These are phyloP conservation scores for Campoplex capitator DNA, from an alignment of 2,888 invertebrate species.

Conservation along the genomic window DNA sequence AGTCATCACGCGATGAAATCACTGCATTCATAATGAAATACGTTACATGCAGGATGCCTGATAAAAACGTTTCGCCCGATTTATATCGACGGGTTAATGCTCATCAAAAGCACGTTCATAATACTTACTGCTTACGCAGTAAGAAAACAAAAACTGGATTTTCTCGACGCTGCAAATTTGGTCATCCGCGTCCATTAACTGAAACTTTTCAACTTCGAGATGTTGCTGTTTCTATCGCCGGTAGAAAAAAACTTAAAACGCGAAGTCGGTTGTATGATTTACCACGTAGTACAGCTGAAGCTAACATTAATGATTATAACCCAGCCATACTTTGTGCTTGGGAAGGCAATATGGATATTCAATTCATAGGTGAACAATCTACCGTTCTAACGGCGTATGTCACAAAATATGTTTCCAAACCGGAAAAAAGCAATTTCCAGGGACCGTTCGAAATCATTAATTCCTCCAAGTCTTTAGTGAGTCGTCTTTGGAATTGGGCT, in stretches of 20 bases:
- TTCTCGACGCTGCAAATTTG: conserved; percentile 69
- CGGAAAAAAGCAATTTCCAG: not conserved
- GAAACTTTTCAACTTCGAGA: conserved; percentile 70
- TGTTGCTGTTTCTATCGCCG: conserved; percentile 7
- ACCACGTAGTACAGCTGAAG: not conserved
- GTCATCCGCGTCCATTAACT: conserved; percentile 71
- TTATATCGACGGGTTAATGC: conserved; percentile 57
- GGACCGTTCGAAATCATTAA: not conserved
- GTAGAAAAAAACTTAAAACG: not conserved
- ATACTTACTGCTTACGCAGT: conserved; percentile 3
- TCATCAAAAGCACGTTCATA: conserved; percentile 46
- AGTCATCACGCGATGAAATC: too few relatives aligned
- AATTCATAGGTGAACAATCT: not conserved
- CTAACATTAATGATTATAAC: not conserved
- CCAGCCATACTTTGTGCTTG: conserved; percentile 1
- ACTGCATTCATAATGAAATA: too few relatives aligned
- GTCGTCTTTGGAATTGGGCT: not conserved
- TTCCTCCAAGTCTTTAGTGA: not conserved
- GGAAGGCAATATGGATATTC: not conserved
- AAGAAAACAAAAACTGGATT: conserved; percentile 29
- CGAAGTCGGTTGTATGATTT: not conserved
- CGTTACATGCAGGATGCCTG: too few relatives aligned
- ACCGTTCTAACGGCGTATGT: not conserved
- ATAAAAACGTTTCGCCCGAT: conserved; percentile 64
- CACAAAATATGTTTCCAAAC: not conserved